These are phyloP conservation scores for Cnemophilus loriae DNA, from an alignment of 2,113 vertebrate genomes.

Conservation along the genomic window DNA sequence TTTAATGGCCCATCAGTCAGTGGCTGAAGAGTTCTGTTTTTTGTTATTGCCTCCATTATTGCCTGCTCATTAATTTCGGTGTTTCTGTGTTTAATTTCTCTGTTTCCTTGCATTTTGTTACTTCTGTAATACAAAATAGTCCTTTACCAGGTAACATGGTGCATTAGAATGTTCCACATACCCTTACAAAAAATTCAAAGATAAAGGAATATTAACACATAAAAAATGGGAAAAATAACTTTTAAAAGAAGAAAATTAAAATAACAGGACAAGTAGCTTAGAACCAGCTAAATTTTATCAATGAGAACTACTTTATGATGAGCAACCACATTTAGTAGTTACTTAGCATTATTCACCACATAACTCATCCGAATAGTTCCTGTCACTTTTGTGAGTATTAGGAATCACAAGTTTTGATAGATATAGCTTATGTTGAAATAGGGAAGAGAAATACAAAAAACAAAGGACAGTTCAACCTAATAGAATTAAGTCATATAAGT, in stretches of 20 bases:
- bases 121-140: background rate
- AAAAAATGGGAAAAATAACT: background rate
- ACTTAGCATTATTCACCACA: background rate
- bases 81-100: background rate
- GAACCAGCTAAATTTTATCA: background rate
- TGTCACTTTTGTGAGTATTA: background rate
- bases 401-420: background rate
- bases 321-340: background rate
- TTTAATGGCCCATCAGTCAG: background rate
- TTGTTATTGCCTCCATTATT: background rate
- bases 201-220: background rate
- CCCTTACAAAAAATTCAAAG: background rate
- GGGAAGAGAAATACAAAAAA: background rate
- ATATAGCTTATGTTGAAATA: background rate
- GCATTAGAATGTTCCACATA: background rate
- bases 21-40: background rate
- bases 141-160: background rate
- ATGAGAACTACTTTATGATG: background rate
- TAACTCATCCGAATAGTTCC: background rate
- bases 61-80: background rate
- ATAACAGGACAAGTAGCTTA: background rate
- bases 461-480: background rate
- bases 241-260: background rate
- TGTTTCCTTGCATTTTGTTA: background rate
- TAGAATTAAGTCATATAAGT: background rate